Base-by-base conservation (phyloP, 2,888 invertebrate genomes). In the Cheilosia impressa region DNA sequence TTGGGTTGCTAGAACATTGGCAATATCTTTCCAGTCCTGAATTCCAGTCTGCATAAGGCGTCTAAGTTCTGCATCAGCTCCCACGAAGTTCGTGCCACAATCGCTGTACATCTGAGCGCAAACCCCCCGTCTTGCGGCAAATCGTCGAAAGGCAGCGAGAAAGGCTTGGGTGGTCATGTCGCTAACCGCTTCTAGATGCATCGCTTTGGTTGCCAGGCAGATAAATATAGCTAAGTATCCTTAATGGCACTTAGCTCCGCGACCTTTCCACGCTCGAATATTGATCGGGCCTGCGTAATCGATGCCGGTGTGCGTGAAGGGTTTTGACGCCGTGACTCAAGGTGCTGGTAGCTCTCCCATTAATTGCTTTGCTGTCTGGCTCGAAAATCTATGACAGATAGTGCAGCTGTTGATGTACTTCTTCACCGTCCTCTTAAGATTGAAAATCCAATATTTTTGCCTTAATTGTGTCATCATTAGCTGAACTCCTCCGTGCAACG, bases 31-130 rank as follows among this genome's bases (percentile, higher is more conserved):
- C 45, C 19, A 57, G n/a, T 38, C 43, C 43, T 43, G 43, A 34
- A 10, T 3, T 34, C 41, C 62, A 15, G 17, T 10, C 7, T 62
- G 53, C n/a, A 77, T n/a, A 6, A 66, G 15, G 1, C 69, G 22
- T 6, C 22, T 2, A 34, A 81, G 43, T n/a, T 65, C 53, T 6
- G 43, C 75, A 4, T 87, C 66, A 1, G 90, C 90, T 15, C 90
- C 90, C 4, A 88, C 66, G 55, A 91, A 90, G 38, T 89, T 90
- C 0, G 89, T 89, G 5, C 89, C 90, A 88, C 53, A 22, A 53
- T 90, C 90, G 62, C 88, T 87, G 71, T 88, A 89, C 0, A 90
- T 62, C 13, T 87, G 55, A 2, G 60, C 63, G 9, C 88, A 88
- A 9, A 87, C 31, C 6, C 90, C 90, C 34, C 89, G 82, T 6